These are phyloP conservation scores for Leptatherina wallacei DNA, from an alignment of 2,797 vertebrate species.

Conservation along the genomic window DNA sequence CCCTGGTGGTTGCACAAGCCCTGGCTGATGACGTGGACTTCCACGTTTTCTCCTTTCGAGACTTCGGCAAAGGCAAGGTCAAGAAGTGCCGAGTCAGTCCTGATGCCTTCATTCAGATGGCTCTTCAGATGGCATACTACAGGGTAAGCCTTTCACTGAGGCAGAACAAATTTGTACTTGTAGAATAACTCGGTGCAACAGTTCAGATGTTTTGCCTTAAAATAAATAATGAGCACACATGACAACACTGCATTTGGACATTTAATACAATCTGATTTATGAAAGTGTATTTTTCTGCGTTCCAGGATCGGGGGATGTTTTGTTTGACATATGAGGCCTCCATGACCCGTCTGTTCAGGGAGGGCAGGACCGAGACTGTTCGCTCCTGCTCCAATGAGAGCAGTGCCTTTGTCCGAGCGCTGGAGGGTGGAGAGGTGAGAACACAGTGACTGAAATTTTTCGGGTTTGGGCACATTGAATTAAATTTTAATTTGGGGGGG, in stretches of 20 bases:
- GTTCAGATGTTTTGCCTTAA: background rate
- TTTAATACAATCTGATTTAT: background rate
- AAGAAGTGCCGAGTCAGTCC: constrained; percentile 88
- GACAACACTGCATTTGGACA: background rate
- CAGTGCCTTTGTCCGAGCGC: constrained; percentile 85
- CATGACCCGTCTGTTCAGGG: constrained; percentile 91
- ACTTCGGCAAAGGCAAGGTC: constrained; percentile 90
- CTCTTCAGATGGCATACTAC: constrained; percentile 89
- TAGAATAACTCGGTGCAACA: background rate
- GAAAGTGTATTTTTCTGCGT: background rate
- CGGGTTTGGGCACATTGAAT: background rate
- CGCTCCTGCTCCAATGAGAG: constrained; percentile 88
- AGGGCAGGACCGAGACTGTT: constrained; percentile 92
- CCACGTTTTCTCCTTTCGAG: constrained; percentile 85
- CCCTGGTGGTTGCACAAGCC: constrained; percentile 84
- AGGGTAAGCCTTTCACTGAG: constrained; percentile 79
- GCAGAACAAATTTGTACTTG: background rate
- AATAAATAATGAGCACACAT: background rate
- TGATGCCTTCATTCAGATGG: constrained; percentile 89
- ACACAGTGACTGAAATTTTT: background rate
- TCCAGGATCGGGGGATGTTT: constrained; percentile 86
- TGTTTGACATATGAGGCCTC: constrained; percentile 91
- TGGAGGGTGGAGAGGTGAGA: constrained; percentile 82
- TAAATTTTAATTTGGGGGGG: too few species aligned
- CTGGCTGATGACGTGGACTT: constrained; percentile 88